Evolutionary conservation across 92 coral and sea anemone genomes (phyloP), one percentile per base, ranked within the genome.

Genomic region (Isaurus tuberculatus): DNA sequence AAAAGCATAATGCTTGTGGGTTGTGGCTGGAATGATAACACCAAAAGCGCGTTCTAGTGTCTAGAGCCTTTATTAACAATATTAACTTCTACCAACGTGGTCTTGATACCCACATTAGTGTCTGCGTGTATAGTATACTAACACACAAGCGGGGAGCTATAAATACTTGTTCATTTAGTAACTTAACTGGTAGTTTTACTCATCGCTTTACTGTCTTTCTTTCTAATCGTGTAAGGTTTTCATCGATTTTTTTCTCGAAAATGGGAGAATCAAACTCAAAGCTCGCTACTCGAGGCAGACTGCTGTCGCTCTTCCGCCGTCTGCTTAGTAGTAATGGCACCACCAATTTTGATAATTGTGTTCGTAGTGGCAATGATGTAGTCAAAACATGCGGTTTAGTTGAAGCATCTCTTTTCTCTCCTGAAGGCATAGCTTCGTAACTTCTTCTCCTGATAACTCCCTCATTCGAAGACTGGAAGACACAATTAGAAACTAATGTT

Each of bases 261-360:
- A 77, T 57, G 36, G 82, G 82, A 17, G 82, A 77, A 34, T 77
- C 70, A 20, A 77, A 77, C 10, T 77, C 82, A 23, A 77, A 58
- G 22, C 31, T 37, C 22, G 51, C 13, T 8, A 77, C 60, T 27
- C 36, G 67, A 3, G 27, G 31, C 3, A 61, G 53, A 49, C 33
- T 34, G 53, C 70, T 55, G 4, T 77, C 82, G 28, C 70, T 57
- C 58, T 58, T 77, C 36, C 82, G 70, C 32, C 69, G 23, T 58
- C 70, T 53, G 27, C 82, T 34, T 5, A 77, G 82, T 30, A 74
- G 22, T 22, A 67, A 67, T 19, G 81, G 69, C 5, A 36, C 70
- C 67, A 20, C 13, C 14, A 77, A 67, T 11, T 60, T 77, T 77
- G 70, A 7, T 34, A 37, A 20, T 0, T 60, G 22, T 23, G 60